Conservation (phyloP, 2,797 vertebrate species). For the Dendrocincla fuliginosa region DNA sequence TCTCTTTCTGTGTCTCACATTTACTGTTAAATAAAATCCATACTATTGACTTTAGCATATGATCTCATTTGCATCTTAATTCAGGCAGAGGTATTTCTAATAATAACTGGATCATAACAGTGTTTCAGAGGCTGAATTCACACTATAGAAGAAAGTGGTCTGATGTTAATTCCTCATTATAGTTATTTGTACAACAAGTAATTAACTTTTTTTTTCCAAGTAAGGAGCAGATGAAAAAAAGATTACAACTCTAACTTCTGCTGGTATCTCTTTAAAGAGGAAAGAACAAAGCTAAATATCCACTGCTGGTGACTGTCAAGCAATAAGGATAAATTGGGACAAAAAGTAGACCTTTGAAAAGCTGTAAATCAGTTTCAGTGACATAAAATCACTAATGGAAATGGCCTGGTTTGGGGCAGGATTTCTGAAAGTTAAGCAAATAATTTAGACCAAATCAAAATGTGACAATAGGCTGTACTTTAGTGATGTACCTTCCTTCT, state of each 20-base stretch:
- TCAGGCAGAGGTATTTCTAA: neutral
- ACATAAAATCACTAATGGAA: slow-evolving; percentile 9
- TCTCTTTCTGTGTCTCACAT: neutral
- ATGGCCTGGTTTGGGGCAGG: neutral
- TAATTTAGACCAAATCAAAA: neutral
- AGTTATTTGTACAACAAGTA: neutral
- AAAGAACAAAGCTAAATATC: neutral
- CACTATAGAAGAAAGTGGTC: neutral
- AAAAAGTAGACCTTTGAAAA: neutral
- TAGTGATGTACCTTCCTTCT: neutral
- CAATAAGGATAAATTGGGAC: neutral
- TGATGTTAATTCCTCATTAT: neutral
- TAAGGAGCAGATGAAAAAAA: neutral
- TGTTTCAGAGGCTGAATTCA: neutral
- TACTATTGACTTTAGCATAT: neutral
- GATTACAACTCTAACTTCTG: neutral
- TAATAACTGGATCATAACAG: neutral
- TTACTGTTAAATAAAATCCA: neutral
- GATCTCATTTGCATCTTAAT: neutral
- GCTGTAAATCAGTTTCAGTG: neutral
- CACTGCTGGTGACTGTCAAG: neutral
- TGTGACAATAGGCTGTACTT: neutral
- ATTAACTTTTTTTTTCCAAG: neutral
- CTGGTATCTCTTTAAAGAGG: neutral
- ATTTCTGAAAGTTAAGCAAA: slow-evolving; percentile 9